Evolutionary conservation across 2,113 vertebrate genomes (phyloP).

Genomic region (Nansenia antarctica): DNA sequence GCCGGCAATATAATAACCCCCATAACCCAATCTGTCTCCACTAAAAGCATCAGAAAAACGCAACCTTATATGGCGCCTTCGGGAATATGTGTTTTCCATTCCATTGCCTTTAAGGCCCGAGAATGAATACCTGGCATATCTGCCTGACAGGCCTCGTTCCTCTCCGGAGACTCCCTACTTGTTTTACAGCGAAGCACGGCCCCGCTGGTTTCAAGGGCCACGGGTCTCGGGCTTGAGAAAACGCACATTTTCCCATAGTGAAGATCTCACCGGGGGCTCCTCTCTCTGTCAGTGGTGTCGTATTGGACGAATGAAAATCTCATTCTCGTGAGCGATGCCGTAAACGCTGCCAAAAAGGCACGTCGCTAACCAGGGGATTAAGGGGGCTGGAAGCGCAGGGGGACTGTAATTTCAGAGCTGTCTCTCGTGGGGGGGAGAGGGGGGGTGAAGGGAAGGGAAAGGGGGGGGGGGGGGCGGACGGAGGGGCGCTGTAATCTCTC

Average conservation of each 20-base stretch:
- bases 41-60: conserved; percentile 54
- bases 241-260: background rate
- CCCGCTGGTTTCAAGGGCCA: no score
- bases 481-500: conserved; percentile 26
- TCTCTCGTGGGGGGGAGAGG: background rate
- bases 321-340: conserved; percentile 56
- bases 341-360: conserved; percentile 62
- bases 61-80: conserved; percentile 52
- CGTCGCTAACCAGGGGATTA: conserved; percentile 68
- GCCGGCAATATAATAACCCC: no score
- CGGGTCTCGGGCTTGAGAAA: no score
- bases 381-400: conserved; percentile 45
- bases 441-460: background rate
- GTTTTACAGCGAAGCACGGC: no score
- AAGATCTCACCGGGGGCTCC: conserved; percentile 53
- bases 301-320: conserved; percentile 64
- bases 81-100: conserved; percentile 60
- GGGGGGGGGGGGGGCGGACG: no score
- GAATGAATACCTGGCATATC: conserved; percentile 57
- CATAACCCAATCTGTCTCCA: conserved; percentile 46
- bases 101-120: conserved; percentile 30
- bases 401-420: conserved; percentile 63
- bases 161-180: no score
- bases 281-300: conserved; percentile 57
- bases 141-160: no score